Percentiles rank a stretch among this genome's conserved stretches.
These are phyloP conservation scores for Spodoptera picta DNA, from an alignment of 2,888 invertebrate species.

Conservation along the genomic window DNA sequence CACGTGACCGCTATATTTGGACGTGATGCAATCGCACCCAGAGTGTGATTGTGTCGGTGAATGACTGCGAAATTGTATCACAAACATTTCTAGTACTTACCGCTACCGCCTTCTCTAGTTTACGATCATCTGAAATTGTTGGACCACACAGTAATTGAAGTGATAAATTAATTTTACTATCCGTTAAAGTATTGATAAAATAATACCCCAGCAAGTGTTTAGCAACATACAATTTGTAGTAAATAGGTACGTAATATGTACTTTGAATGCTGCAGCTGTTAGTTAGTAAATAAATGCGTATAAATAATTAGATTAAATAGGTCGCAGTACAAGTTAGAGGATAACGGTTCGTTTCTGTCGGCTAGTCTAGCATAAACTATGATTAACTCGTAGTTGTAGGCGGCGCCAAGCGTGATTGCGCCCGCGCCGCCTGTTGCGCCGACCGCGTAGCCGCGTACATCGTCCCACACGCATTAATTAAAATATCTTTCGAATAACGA, in stretches of 20 bases:
- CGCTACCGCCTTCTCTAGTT: conserved; percentile 17
- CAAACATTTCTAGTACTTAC: conserved; percentile 52
- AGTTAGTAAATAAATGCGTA: conserved; percentile 18
- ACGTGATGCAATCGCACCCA: conserved; percentile 71
- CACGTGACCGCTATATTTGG: conserved; percentile 68
- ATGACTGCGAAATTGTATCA: conserved; percentile 68
- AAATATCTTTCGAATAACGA: conserved; percentile 47
- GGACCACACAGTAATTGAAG: conserved; percentile 2
- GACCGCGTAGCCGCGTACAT: conserved; percentile 22
- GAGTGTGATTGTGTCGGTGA: conserved; percentile 64
- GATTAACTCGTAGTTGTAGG: conserved; percentile 56
- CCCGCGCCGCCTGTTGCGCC: conserved; percentile 38
- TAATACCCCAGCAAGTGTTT: conserved; percentile 17
- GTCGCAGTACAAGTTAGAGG: conserved; percentile 38
- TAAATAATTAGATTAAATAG: conserved; percentile 43
- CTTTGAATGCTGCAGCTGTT: conserved; percentile 24
- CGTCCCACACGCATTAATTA: conserved; percentile 53
- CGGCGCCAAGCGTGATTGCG: conserved; percentile 56
- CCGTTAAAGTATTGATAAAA: conserved; percentile 6
- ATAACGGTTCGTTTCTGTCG: conserved; percentile 52
- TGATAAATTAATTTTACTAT: neutral
- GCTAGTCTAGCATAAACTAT: conserved; percentile 56
- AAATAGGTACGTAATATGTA: too few relatives aligned
- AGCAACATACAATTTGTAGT: too few relatives aligned
- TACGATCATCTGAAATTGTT: conserved; percentile 10